These are phyloP conservation scores for Meles meles DNA, from an alignment of 2,113 vertebrate genomes.

Conservation along the genomic window DNA sequence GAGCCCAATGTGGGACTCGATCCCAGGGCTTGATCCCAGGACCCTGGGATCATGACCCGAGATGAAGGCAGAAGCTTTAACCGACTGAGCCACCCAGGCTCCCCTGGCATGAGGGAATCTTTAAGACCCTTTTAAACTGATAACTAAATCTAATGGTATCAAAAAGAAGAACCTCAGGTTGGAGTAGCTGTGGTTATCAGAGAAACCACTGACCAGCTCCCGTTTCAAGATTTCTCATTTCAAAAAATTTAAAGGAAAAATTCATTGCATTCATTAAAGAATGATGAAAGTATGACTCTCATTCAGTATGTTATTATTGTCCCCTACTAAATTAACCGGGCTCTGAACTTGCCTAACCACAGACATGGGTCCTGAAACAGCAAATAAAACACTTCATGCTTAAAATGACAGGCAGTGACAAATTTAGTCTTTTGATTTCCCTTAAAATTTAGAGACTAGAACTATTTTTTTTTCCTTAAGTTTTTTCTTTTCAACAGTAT, in stretches of 20 bases:
- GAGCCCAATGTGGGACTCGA: too few relatives aligned
- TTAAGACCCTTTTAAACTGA: background rate
- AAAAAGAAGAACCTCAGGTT: background rate
- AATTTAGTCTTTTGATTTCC: background rate
- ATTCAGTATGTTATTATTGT: background rate
- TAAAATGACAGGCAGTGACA: background rate
- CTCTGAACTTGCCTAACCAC: background rate
- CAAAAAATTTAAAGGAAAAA: background rate
- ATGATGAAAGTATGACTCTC: background rate
- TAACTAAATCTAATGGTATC: background rate
- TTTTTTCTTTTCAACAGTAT: background rate
- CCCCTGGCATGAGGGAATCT: background rate
- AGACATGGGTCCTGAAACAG: background rate
- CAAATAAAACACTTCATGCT: background rate
- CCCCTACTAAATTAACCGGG: background rate
- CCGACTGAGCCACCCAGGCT: too few relatives aligned
- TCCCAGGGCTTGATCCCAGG: too few relatives aligned
- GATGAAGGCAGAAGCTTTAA: too few relatives aligned
- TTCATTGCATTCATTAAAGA: slow-evolving; percentile 8
- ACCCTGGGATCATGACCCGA: too few relatives aligned
- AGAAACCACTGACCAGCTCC: background rate
- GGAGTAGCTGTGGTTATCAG: background rate
- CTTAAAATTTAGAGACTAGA: slow-evolving; percentile 10
- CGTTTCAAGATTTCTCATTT: slow-evolving; percentile 9
- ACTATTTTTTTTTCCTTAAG: background rate